Evolutionary conservation across 2,888 invertebrate genomes (phyloP), one percentile per base, ranked within the genome.

Genomic region (Caenorhabditis wallacei): DNA sequence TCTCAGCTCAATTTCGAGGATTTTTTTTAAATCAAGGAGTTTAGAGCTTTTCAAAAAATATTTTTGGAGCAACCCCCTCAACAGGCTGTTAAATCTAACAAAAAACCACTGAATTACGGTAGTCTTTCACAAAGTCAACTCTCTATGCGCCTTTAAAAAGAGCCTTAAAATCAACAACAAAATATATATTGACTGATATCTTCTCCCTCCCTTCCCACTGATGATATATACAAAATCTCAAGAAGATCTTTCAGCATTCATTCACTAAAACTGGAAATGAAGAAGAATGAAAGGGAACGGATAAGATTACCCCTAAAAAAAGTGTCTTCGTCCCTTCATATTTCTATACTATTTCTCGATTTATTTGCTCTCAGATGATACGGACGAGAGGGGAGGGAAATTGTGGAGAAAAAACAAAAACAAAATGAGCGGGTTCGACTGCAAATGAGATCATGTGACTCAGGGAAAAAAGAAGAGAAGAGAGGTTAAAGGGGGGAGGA

Each of bases 361-460:
- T 63, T 63, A 63, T 63, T 63, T 63, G 63, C 46, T 22, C 63
- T 24, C 26, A 10, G 26, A 40, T 40, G 40, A 40, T 40, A 40
- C 40, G 40, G 13, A 13, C 7, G 37, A 22, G 40, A 37, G 35
- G 59, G 26, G 26, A 16, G 26, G 4, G 11, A 57, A 37, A 24
- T 24, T 16, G 46, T 7, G 5, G 37, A 22, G 30, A 20, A 30
- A 51, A 51, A 51, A 51, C 51, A 51, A 51, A 51, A 64, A 63
- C 24, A 40, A 61, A 61, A 61, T 3, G 46, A 7, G 20, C 64
- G 26, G 51, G 51, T 64, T 61, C 10, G 18, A 10, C 7, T 63
- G 63, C 26, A 63, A 63, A 46, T 64, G 64, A 64, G 51, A 30
- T 30, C 64, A 63, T 43, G 48, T 64, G 64, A 64, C 64, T 64